Base-by-base conservation (phyloP, 2,888 invertebrate species). In the Thymelicus lineola region DNA sequence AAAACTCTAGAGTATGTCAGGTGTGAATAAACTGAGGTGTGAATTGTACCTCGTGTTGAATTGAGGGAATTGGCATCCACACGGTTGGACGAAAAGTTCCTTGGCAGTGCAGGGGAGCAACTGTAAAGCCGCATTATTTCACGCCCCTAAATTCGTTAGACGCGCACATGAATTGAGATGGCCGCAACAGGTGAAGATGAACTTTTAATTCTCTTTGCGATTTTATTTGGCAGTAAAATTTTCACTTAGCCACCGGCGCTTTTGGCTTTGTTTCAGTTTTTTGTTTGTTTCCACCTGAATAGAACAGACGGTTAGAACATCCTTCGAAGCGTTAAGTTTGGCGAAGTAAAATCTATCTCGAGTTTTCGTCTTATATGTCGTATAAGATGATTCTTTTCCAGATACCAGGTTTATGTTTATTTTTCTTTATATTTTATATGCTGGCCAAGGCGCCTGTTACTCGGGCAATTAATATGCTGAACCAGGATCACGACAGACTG, bases 141-240 rank as follows among this genome's bases (percentile, higher is more conserved):
- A n/a, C 61, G 35, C 68, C 68, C 45, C 46, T 28, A 63, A 62
- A 69, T 69, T 69, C 62, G 36, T 48, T 48, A n/a, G 15, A 36
- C 28, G 45, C n/a, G 50, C 17, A 50, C 50, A 45, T 20, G 62
- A 35, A n/a, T 38, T 20, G 68, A 69, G 63, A 63, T 48, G 48
- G 4, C 15, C 14, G 68, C 69, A 69, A 69, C 69, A 69, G 63
- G 69, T 69, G 62, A 57, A 63, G 63, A 58, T 63, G 58, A 63
- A 70, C 63, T 70, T 70, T 64, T 70, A 70, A 70, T 70, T 70
- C 69, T 59, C 63, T 70, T 64, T 53, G 50, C 59, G 64, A 64
- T 70, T 70, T 70, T 70, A 70, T 70, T 70, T 70, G 69, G 64
- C 69, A 70, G 64, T 70, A 53, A 70, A 70, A 64, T 70, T 70